These are phyloP conservation scores for Stomatorhinus ivindoensis DNA, from an alignment of 2,113 vertebrate genomes.

Conservation along the genomic window DNA sequence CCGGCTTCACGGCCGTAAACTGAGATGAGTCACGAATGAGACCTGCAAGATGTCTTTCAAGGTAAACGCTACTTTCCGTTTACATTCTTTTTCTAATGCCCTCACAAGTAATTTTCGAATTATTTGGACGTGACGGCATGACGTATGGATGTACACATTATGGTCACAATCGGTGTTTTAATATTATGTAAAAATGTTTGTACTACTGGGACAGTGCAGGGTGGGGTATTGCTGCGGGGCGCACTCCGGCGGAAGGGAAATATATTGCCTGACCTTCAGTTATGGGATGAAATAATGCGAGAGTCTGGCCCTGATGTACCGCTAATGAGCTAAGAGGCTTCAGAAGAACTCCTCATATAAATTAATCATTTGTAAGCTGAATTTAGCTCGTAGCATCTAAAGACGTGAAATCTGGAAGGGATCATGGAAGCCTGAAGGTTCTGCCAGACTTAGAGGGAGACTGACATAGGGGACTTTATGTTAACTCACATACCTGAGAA, in stretches of 20 bases:
- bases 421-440: not conserved
- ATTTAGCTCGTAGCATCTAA: not conserved
- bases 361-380: not conserved
- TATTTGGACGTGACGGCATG: not conserved
- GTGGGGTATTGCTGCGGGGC: slow-evolving; percentile 10
- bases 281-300: not conserved
- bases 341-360: not conserved
- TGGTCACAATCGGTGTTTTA: not conserved
- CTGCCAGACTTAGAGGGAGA: not conserved
- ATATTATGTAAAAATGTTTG: slow-evolving; percentile 10
- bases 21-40: slow-evolving; percentile 53
- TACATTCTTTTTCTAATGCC: not conserved
- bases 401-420: not conserved
- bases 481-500: not conserved
- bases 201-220: not conserved
- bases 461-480: not conserved
- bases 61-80: slow-evolving; percentile 44
- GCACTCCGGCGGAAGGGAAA: not conserved
- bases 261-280: slow-evolving; percentile 17
- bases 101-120: not conserved
- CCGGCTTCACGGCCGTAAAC: not conserved
- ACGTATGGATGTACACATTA: not conserved
- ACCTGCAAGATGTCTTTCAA: slow-evolving; percentile 62
- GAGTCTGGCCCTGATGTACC: not conserved
- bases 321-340: not conserved